A percentile compares a stretch with the other conserved stretches of the same genome.
phyloP scores from a whole-genome alignment of 2,113 vertebrate genomes.

The Pseudolaguvia tuberculata region DNA sequence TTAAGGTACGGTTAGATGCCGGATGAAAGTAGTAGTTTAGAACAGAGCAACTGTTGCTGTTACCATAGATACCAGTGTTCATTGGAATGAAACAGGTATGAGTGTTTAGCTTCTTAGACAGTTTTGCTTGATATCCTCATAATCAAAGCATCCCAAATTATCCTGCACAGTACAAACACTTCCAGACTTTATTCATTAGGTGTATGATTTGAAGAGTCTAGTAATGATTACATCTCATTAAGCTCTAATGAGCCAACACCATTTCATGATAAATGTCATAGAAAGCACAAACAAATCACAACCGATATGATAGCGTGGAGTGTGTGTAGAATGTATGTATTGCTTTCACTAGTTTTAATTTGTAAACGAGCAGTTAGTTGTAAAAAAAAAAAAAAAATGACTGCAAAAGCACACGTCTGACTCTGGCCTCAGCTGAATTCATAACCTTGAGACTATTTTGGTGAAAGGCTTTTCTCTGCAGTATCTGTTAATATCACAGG shows the following conservation, averaged over 20 bases:
- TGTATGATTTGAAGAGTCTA: constrained; percentile 18
- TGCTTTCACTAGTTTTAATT: neutral
- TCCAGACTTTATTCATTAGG: neutral
- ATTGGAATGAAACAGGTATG: neutral
- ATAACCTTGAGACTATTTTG: neutral
- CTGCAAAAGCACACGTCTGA: neutral
- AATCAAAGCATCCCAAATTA: constrained; percentile 19
- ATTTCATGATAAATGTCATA: constrained; percentile 1
- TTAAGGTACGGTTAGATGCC: neutral
- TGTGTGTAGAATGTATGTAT: neutral
- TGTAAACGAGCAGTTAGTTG: neutral
- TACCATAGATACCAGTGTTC: constrained; percentile 9
- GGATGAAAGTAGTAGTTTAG: neutral
- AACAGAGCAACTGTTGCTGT: constrained; percentile 15
- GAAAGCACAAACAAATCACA: neutral
- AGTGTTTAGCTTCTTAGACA: constrained; percentile 35
- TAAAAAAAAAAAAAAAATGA: neutral
- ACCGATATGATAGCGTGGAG: neutral
- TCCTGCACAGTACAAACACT: neutral
- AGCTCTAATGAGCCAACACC: neutral
- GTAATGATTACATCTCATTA: constrained; percentile 27
- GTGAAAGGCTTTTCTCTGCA: neutral
- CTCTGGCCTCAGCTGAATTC: neutral
- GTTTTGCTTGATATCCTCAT: constrained; percentile 24
- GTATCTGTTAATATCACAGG: constrained; percentile 1